Evolutionary conservation across 2,888 invertebrate genomes (phyloP), one percentile per base, ranked within the genome.

Genomic region (Eristalis pertinax): DNA sequence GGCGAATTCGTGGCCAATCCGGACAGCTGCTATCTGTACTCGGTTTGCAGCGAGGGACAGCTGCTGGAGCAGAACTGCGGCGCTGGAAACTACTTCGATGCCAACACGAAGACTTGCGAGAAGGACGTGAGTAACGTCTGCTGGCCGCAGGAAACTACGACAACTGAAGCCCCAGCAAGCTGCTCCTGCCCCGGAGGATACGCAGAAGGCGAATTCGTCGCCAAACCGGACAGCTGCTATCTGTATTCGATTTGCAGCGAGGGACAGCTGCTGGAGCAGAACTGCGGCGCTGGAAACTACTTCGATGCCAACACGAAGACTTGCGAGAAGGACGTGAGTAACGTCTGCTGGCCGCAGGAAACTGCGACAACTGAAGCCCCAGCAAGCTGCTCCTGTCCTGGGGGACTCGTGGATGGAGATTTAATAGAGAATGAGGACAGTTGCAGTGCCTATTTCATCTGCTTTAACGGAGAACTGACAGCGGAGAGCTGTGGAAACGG

Each of bases 371-470:
- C 50, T 7, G 19, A n/a, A 7, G 19, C 50, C 7, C n/a, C n/a
- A 50, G n/a, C 50, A 0, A n/a, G n/a, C 19, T 50, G 50, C 68
- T 87, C 90, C 15, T 24, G 89, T 69, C 88, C 90, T 1, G 90
- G 89, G 0, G 89, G 87, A 15, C 91, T 91, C n/a, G 41, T 19
- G 0, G 88, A 90, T 19, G 91, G 90, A 0, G 82, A 91, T 0
- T 22, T 89, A 32, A 58, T 88, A 4, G 64, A 84, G 1, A 64
- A 90, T 67, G 29, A 72, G 1, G 67, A 86, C 0, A 90, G 91
- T 24, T 91, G 91, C 22, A 85, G 88, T 4, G 64, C 82, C 1
- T 92, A 89, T 58, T 89, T 81, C 26, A 88, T 89, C 3, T 92
- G 92, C 82, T 19, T 10, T 10, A 0, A 78, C 24, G 90, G 89